phyloP scores from a whole-genome alignment of 1,140 invertebrate genomes.

The Plectrocnemia conspersa region DNA sequence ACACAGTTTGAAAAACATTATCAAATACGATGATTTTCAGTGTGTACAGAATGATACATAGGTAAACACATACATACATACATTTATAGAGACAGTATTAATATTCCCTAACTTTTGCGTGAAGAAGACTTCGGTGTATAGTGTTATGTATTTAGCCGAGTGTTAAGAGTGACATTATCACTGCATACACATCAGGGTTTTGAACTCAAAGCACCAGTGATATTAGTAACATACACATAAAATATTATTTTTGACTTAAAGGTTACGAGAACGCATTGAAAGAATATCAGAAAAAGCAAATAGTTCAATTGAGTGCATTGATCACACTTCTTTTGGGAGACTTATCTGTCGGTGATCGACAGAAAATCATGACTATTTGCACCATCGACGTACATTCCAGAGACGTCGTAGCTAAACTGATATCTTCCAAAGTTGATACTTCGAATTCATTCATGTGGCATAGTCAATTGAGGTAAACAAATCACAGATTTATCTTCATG shows the following conservation, averaged over 20 bases:
- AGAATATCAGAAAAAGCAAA: slow-evolving; percentile 90
- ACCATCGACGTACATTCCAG: slow-evolving; percentile 89
- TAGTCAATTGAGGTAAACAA: slow-evolving; percentile 66
- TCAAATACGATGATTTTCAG: background rate
- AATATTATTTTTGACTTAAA: slow-evolving; percentile 8
- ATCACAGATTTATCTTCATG: background rate
- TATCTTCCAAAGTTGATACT: slow-evolving; percentile 74
- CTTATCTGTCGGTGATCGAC: slow-evolving; percentile 73
- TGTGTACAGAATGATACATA: background rate
- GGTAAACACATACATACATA: background rate
- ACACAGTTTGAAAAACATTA: no score
- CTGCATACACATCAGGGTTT: background rate
- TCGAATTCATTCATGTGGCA: slow-evolving; percentile 87
- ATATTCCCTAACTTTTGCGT: background rate
- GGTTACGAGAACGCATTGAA: slow-evolving; percentile 84
- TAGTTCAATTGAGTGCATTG: slow-evolving; percentile 73
- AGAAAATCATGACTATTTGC: slow-evolving; percentile 94
- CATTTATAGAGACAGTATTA: background rate
- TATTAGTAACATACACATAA: background rate
- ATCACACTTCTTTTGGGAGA: slow-evolving; percentile 79
- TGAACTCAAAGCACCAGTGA: background rate
- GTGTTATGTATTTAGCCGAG: no score
- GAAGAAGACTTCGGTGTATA: no score
- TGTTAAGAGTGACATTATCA: background rate
- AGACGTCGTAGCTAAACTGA: slow-evolving; percentile 84